Conservation (phyloP, 2,113 vertebrate genomes). For the Clarias batrachus region DNA sequence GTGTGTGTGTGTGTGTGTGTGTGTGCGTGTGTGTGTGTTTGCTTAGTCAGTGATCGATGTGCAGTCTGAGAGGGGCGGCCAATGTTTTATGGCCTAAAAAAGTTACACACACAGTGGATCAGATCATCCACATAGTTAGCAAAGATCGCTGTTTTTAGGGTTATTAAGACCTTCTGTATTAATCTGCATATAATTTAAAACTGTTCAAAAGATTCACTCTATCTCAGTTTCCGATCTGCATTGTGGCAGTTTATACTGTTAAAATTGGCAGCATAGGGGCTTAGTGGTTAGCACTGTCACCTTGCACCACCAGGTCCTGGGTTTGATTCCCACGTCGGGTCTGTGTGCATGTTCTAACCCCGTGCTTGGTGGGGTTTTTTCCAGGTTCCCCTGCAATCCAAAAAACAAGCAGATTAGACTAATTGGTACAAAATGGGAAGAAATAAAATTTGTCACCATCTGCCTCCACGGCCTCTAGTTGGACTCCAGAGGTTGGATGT, state of each 20-base stretch:
- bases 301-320: no score
- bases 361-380: no score
- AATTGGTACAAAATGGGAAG: no score
- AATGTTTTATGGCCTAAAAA: neutral
- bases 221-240: neutral
- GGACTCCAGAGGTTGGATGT: no score
- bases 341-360: no score
- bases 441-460: no score
- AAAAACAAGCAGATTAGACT: no score
- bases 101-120: neutral
- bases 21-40: conserved; percentile 23
- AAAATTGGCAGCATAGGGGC: neutral
- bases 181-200: neutral
- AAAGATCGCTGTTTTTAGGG: neutral
- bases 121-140: neutral
- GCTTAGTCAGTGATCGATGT: neutral
- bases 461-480: no score
- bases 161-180: no score
- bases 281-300: no score
- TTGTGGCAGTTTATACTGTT: neutral
- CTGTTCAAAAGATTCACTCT: neutral
- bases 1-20: conserved; percentile 20
- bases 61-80: neutral
- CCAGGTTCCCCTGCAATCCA: no score
- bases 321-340: no score